Conservation (phyloP, 2,113 vertebrate species). For the Sturnus vulgaris region DNA sequence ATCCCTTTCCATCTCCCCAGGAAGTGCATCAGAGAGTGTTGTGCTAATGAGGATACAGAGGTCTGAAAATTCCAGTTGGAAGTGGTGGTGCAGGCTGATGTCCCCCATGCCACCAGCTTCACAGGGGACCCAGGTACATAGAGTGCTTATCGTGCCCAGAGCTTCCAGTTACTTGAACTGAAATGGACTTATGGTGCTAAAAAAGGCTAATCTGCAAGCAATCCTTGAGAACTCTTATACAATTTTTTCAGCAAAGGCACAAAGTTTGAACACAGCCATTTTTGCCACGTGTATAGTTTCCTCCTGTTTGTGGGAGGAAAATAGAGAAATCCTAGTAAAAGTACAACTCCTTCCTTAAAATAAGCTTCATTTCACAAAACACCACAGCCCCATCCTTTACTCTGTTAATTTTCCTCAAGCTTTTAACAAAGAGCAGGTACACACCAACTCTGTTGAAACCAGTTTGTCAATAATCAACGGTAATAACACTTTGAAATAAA, state of each 20-base stretch:
- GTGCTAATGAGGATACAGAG: background rate
- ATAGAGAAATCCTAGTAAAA: background rate
- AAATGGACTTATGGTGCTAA: too few species aligned
- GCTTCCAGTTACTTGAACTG: background rate
- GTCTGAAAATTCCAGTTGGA: background rate
- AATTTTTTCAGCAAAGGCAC: background rate
- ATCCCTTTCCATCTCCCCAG: background rate
- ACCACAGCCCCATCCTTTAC: background rate
- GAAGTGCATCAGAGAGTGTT: background rate
- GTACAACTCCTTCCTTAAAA: background rate
- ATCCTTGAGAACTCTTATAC: rapidly evolving
- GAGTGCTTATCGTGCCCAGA: rapidly evolving
- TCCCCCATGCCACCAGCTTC: background rate
- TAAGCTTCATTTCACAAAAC: background rate
- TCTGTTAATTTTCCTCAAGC: background rate
- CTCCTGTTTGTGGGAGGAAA: rapidly evolving
- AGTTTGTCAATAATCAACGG: background rate
- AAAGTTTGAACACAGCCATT: background rate
- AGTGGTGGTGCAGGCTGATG: rapidly evolving
- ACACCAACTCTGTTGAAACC: background rate
- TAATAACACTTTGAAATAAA: background rate
- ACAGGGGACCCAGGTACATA: rapidly evolving
- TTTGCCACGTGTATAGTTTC: rapidly evolving
- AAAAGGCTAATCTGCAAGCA: background rate
- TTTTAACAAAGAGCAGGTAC: background rate